A percentile compares a stretch with the other conserved stretches of the same genome.
These are phyloP conservation scores for Leptopilina boulardi DNA, from an alignment of 1,140 invertebrate genomes.

Conservation along the genomic window DNA sequence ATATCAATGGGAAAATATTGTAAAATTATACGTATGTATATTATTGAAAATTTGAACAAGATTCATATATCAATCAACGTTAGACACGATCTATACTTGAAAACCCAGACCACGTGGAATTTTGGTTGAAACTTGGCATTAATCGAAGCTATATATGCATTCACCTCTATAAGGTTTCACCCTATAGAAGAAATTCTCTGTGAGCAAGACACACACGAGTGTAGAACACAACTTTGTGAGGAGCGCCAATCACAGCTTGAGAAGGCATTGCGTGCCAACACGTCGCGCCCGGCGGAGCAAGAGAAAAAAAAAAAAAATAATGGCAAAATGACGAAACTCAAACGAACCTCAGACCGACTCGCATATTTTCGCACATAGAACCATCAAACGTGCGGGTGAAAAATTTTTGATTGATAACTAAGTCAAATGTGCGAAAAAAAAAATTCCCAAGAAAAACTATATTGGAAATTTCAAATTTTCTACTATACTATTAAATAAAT, in stretches of 20 bases:
- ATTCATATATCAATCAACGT: too few species aligned
- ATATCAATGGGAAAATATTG: too few species aligned
- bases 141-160: slow-evolving; percentile 35
- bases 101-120: slow-evolving; percentile 10
- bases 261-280: slow-evolving; percentile 66
- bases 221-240: slow-evolving; percentile 43
- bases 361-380: slow-evolving; percentile 48
- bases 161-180: slow-evolving; percentile 35
- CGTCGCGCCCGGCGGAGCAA: slow-evolving; percentile 60
- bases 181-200: slow-evolving; percentile 45
- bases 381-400: slow-evolving; percentile 33
- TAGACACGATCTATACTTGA: not conserved
- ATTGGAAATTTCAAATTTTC: not conserved
- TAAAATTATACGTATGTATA: too few species aligned
- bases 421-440: slow-evolving; percentile 41
- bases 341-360: slow-evolving; percentile 40
- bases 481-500: too few species aligned
- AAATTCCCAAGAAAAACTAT: not conserved
- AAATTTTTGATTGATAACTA: slow-evolving; percentile 56
- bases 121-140: not conserved
- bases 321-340: slow-evolving; percentile 57
- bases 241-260: slow-evolving; percentile 62
- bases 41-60: too few species aligned
- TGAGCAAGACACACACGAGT: slow-evolving; percentile 38
- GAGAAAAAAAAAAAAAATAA: slow-evolving; percentile 48